A percentile compares a stretch with the other conserved stretches of the same genome.
Evolutionary conservation across 2,113 vertebrate genomes (phyloP).

Genomic region (Brachypodius melanocephalos): DNA sequence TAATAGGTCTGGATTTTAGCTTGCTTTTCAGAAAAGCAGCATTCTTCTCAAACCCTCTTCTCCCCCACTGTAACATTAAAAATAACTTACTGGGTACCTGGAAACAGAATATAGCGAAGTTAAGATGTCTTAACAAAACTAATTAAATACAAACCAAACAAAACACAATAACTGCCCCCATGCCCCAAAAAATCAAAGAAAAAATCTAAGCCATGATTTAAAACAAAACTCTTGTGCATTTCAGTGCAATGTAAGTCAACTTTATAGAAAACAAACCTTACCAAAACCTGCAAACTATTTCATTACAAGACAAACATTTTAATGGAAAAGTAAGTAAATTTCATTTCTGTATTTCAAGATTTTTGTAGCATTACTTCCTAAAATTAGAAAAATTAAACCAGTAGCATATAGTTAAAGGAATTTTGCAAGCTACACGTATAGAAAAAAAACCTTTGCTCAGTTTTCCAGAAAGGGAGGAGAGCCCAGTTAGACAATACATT

Average conservation of each 20-base stretch:
- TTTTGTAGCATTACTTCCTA: neutral
- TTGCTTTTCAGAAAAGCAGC: neutral
- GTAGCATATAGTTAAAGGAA: neutral
- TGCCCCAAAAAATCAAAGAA: rapidly evolving
- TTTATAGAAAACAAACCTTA: neutral
- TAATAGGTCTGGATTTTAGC: neutral
- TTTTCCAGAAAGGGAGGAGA: neutral
- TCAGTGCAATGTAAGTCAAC: neutral
- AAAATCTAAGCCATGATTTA: neutral
- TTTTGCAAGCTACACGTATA: neutral
- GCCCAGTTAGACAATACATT: neutral
- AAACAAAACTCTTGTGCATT: neutral
- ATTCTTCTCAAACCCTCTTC: neutral
- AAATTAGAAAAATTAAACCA: neutral
- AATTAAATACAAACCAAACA: neutral
- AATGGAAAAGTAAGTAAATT: neutral
- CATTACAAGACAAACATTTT: neutral
- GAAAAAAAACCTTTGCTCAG: neutral
- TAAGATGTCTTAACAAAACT: neutral
- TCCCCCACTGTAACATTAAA: neutral
- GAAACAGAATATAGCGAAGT: neutral
- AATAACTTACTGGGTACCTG: neutral
- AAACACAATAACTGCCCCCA: neutral
- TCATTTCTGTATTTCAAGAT: neutral
- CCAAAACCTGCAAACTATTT: neutral